These are phyloP conservation scores for Chydorus sphaericus DNA, from an alignment of 2,888 invertebrate genomes.

Conservation along the genomic window DNA sequence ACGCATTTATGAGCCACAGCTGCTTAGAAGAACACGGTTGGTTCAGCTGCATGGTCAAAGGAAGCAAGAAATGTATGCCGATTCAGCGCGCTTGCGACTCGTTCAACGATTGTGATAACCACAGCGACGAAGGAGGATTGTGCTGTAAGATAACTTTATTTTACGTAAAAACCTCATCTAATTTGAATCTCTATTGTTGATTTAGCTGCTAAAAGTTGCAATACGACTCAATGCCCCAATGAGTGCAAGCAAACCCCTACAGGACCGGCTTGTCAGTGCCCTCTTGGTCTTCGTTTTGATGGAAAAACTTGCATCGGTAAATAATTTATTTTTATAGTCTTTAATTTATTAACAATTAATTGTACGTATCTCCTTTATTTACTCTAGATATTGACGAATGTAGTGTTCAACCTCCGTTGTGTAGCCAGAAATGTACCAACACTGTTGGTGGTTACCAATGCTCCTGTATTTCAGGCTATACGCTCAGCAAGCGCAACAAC, in stretches of 20 bases:
- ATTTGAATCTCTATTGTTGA: not conserved
- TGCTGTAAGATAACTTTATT: not conserved
- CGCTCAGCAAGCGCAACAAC: constrained; percentile 14
- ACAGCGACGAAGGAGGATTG: constrained; percentile 33
- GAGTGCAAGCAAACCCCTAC: constrained; percentile 8
- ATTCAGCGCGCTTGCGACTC: constrained; percentile 42
- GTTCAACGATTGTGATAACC: constrained; percentile 39
- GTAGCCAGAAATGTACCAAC: constrained; percentile 21
- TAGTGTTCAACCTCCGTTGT: constrained; percentile 12
- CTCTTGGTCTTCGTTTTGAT: constrained; percentile 4
- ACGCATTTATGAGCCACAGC: constrained; percentile 7
- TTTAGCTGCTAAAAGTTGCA: not conserved
- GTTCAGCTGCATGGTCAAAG: not conserved
- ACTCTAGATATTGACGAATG: constrained; percentile 15
- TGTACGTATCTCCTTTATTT: not conserved
- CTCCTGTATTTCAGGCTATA: constrained; percentile 19
- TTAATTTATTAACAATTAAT: not conserved
- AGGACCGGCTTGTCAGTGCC: constrained; percentile 12
- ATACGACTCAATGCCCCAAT: not conserved
- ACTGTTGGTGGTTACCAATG: constrained; percentile 18
- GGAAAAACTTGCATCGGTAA: constrained; percentile 10
- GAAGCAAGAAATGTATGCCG: constrained; percentile 35
- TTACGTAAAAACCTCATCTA: not conserved
- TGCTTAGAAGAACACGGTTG: constrained; percentile 6
- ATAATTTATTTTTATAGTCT: not conserved